These are phyloP conservation scores for Merops nubicus DNA, from an alignment of 2,113 vertebrate genomes.

Conservation along the genomic window DNA sequence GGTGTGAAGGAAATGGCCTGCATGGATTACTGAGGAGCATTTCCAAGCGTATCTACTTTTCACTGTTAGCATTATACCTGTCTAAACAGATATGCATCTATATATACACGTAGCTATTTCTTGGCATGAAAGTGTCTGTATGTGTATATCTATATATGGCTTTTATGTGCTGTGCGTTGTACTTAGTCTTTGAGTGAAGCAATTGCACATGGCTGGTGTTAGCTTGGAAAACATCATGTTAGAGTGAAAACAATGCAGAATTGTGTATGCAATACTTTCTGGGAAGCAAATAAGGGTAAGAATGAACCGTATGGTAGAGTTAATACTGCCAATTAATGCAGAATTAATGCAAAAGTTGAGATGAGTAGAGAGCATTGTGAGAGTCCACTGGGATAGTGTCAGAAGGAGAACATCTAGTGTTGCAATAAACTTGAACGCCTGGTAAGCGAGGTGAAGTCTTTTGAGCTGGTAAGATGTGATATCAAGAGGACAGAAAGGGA, in stretches of 20 bases:
- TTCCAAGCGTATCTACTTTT: background rate
- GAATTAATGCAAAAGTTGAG: background rate
- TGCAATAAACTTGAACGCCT: background rate
- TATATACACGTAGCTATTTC: background rate
- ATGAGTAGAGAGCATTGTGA: background rate
- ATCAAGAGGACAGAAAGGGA: background rate
- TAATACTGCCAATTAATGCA: background rate
- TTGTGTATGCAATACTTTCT: background rate
- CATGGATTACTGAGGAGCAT: background rate
- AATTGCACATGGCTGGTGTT: background rate
- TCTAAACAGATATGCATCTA: fast-evolving
- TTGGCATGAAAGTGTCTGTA: background rate
- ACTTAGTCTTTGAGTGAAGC: background rate
- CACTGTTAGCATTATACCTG: background rate
- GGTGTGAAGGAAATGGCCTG: background rate
- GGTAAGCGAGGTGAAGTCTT: background rate
- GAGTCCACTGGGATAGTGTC: background rate
- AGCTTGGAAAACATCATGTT: background rate
- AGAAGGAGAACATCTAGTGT: background rate
- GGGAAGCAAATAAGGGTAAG: background rate
- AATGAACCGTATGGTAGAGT: background rate
- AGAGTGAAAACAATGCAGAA: background rate
- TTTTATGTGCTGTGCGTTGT: background rate
- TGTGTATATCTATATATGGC: fast-evolving
- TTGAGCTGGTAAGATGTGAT: background rate